phyloP scores from a whole-genome alignment of 1,140 invertebrate species.

The Orius laevigatus region DNA sequence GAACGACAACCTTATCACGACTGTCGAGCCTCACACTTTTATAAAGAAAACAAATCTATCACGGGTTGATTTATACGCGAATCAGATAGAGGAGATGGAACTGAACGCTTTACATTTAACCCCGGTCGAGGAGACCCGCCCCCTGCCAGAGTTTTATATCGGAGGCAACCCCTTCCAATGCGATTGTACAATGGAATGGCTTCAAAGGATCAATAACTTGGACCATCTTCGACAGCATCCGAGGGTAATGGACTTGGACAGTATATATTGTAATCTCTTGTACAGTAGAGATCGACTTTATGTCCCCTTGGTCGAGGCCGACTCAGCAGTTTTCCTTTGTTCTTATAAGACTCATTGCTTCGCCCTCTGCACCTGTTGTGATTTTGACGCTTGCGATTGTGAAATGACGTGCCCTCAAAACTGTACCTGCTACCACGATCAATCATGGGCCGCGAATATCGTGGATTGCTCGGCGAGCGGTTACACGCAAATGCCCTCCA shows the following conservation, averaged over 20 bases:
- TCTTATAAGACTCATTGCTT: constrained; percentile 86
- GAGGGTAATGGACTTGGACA: constrained; percentile 75
- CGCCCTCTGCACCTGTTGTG: constrained; percentile 82
- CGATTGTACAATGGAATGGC: constrained; percentile 77
- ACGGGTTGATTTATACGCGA: constrained; percentile 68
- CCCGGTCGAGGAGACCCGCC: constrained; percentile 45
- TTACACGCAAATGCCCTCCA: constrained; percentile 63
- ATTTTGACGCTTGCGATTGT: constrained; percentile 88
- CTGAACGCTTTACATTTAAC: constrained; percentile 57
- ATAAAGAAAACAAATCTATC: constrained; percentile 66
- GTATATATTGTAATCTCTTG: constrained; percentile 75
- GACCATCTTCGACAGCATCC: constrained; percentile 59
- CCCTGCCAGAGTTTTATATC: constrained; percentile 70
- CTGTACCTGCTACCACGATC: constrained; percentile 87
- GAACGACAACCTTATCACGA: constrained; percentile 64
- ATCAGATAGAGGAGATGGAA: constrained; percentile 66
- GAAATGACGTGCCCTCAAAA: constrained; percentile 89
- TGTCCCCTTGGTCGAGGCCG: constrained; percentile 65
- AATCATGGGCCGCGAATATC: constrained; percentile 83
- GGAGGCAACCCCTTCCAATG: constrained; percentile 75
- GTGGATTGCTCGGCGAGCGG: constrained; percentile 73
- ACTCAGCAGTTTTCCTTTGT: constrained; percentile 78
- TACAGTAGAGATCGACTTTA: constrained; percentile 67
- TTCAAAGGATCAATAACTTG: constrained; percentile 61
- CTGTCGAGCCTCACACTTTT: constrained; percentile 66